Base-by-base conservation (phyloP, 2,888 invertebrate genomes). In the Apantesis nais region DNA sequence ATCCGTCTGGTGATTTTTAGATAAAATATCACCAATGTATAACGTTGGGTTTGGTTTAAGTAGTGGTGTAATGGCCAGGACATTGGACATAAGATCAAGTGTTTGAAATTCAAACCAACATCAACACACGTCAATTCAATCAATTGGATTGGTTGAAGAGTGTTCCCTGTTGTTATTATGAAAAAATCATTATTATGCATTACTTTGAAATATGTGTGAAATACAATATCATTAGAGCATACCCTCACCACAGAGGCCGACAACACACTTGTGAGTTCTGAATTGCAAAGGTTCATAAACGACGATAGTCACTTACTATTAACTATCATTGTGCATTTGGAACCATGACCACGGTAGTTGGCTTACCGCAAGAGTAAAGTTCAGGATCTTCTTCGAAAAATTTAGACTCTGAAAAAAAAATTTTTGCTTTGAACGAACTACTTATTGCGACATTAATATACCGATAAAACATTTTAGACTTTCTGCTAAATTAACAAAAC, bases 1-100 rank as follows among this genome's bases (percentile, higher is more conserved):
- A 39, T 52, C 70, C 34, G 55, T 66, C 48, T 66, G 34, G n/a
- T 66, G 39, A 41, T 52, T 55, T 66, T 66, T 1, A 3, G 41
- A 58, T 55, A 55, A 66, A 25, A 19, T 62, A 22, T 22, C 39
- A 55, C 4, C 16, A 34, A 58, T 39, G 7, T 52, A 29, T 58
- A 58, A 29, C 0, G 2, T 14, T 29, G 55, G 48, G 11, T 48
- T 48, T 48, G 9, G 22, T 44, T 19, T 44, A 44, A 19, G 19
- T 19, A 1, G 44, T 44, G 7, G 19, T 5, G 14, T 39, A 12
- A 39, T 16, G 41, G 41, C n/a, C n/a, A n/a, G n/a, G n/a, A n/a
- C 39, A 8, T 39, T 39, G 39, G 8, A 39, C 8, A 5, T 39
- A 1, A 4, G 16, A 44, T 4, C 44, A 44, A 44, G 44, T 44